Evolutionary conservation across 2,113 vertebrate species (phyloP), one percentile per base, ranked within the genome.

Genomic region (Thamnophis sirtalis): DNA sequence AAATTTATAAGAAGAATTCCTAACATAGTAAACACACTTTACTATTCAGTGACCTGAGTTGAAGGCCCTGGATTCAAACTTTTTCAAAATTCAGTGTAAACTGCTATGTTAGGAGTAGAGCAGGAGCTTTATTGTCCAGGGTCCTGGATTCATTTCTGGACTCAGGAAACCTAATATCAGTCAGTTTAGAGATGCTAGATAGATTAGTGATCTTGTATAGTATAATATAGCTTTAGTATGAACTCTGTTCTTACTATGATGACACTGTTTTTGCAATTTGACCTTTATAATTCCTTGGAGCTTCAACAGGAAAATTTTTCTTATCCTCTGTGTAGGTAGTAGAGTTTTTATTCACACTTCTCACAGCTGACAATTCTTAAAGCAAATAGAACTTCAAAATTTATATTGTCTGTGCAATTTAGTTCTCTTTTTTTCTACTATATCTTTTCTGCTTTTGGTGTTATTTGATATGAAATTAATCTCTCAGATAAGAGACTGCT

Each of bases 381-480:
- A 88, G 53, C 28, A n/a, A 56, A 88, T 6, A 49, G 73, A 85
- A 85, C 50, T 7, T n/a, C 8, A 6, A 15, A 24, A 80, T 22
- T 51, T n/a, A 22, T 33, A 17, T 22, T 89, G 56, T 21, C 53
- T 10, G 7, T 51, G 50, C 84, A 84, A 38, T 51, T n/a, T 19
- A 38, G 22, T 73, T 89, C 10, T n/a, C 49, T 24, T 58, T 38
- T 49, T 28, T 24, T 49, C 8, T n/a, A 19, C 8, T 92, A 24
- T n/a, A 51, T 89, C 84, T 85, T 89, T 49, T 28, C 73, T 85
- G 38, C 38, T 63, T 48, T n/a, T 3, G 89, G 13, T 89, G 48
- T 51, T 21, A 86, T 38, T 80, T 80, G 73, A 63, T 86, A 88
- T 60, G 80, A 58, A 89, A 92, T 60, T 60, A 91, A 43, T 50